Evolutionary conservation across 2,113 vertebrate species (phyloP), one percentile per base, ranked within the genome.

Genomic region (Siphamia tubifer): DNA sequence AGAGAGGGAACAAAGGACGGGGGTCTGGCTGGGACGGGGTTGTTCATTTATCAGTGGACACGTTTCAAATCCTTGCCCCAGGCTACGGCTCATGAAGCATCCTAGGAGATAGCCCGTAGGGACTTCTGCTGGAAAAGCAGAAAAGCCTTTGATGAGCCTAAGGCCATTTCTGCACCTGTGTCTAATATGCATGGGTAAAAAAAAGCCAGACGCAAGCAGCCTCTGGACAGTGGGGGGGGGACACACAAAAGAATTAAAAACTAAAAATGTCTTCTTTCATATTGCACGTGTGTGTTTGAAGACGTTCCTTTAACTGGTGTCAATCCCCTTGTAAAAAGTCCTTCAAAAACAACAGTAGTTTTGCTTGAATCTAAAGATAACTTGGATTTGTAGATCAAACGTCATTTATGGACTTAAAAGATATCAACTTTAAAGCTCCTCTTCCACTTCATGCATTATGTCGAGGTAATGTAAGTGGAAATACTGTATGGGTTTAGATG

Each of bases 41-140:
- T 25, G 76, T 72, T 85, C 79, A 89, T 90, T 88, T 91, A 87
- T 90, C 86, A 88, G 60, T 27, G 74, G 81, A 68, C 82, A 65
- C 28, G 21, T 87, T 91, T 83, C 48, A 82, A 85, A 89, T 81
- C 83, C 62, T 79, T 43, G 77, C 87, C 66, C 68, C 52, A 24
- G 80, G 87, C 84, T 58, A 72, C 51, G 55, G 76, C 74, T 83
- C 42, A 10, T 72, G 74, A 51, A 78, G 74, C 72, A 58, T 66
- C 54, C 3, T 28, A 82, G 74, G 57, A 76, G 65, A 55, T 25
- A 27, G 68, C 74, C 83, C 28, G 3, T 43, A 25, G 82, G 83
- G 84, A 84, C 66, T 68, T 49, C 39, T 65, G 70, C 68, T 65
- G 67, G 44, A 72, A 70, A 67, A 62, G 71, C 65, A 77, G 51